Conservation (phyloP, 2,888 invertebrate species). For the Amaurobius ferox region DNA sequence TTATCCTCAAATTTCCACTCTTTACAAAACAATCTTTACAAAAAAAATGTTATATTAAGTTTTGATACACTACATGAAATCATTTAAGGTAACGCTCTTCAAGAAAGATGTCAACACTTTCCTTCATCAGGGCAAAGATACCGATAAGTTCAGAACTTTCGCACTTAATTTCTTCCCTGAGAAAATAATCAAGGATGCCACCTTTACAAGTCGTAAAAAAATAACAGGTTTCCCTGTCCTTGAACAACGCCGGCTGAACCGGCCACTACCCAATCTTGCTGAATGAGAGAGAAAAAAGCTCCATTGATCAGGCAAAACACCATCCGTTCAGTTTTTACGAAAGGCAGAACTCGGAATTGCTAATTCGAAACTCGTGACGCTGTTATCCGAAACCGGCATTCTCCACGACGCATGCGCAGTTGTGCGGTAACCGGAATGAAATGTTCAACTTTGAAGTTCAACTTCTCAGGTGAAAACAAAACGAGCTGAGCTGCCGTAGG, state of each 20-base stretch:
- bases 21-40: no score
- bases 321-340: conserved; percentile 7
- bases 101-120: no score
- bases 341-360: conserved; percentile 1
- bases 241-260: conserved; percentile 5
- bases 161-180: conserved; percentile 25
- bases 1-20: no score
- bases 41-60: no score
- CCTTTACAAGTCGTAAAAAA: conserved; percentile 18
- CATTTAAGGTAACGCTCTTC: neutral
- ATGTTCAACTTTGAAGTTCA: conserved; percentile 13
- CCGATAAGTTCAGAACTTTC: conserved; percentile 56
- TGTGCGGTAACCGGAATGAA: conserved; percentile 18
- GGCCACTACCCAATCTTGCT: conserved; percentile 27
- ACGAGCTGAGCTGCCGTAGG: conserved; percentile 27
- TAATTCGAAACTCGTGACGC: conserved; percentile 54
- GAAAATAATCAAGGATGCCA: conserved; percentile 28
- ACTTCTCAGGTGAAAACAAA: conserved; percentile 46
- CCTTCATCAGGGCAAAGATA: conserved; percentile 16
- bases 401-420: conserved; percentile 34
- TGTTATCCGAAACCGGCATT: neutral
- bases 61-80: no score
- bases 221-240: conserved; percentile 54
- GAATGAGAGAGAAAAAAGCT: neutral
- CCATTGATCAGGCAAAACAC: conserved; percentile 28